phyloP scores from a whole-genome alignment of 2,113 vertebrate genomes.

The Heliornis fulica region DNA sequence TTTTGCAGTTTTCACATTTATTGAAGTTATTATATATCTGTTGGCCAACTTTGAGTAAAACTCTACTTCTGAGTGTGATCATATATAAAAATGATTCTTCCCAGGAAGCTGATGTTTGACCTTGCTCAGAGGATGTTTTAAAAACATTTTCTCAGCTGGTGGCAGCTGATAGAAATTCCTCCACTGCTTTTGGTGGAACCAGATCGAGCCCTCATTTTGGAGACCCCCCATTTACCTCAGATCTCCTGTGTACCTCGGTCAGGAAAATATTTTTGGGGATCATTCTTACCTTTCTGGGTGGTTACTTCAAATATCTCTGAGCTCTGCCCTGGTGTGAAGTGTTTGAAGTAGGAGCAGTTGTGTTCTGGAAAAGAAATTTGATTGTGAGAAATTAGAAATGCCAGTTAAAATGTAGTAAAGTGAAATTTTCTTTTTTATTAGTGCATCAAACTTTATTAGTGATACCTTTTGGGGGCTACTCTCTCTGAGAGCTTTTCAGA shows the following conservation, averaged over 20 bases:
- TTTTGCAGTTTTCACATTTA: not conserved
- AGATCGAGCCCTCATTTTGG: not conserved
- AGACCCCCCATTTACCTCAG: not conserved
- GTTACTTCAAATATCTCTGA: slow-evolving; percentile 89
- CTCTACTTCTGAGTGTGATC: not conserved
- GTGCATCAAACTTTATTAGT: not conserved
- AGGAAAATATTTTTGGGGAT: not conserved
- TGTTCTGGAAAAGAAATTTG: slow-evolving; percentile 72
- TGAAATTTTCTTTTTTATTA: not conserved
- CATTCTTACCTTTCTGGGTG: slow-evolving; percentile 88
- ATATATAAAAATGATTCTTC: not conserved
- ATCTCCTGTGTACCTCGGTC: not conserved
- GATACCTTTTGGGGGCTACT: not conserved
- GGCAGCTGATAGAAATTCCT: not conserved
- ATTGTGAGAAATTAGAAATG: not conserved
- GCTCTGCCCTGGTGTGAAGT: slow-evolving; percentile 89
- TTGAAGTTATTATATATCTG: not conserved
- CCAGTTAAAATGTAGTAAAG: not conserved
- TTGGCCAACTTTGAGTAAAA: not conserved
- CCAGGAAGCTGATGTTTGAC: not conserved
- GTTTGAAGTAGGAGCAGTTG: slow-evolving; percentile 93
- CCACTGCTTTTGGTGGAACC: not conserved
- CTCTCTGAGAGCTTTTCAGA: not conserved
- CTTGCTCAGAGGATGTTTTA: not conserved
- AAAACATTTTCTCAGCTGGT: not conserved